Evolutionary conservation across 1,140 invertebrate species (phyloP).

Genomic region (Patella vulgata): DNA sequence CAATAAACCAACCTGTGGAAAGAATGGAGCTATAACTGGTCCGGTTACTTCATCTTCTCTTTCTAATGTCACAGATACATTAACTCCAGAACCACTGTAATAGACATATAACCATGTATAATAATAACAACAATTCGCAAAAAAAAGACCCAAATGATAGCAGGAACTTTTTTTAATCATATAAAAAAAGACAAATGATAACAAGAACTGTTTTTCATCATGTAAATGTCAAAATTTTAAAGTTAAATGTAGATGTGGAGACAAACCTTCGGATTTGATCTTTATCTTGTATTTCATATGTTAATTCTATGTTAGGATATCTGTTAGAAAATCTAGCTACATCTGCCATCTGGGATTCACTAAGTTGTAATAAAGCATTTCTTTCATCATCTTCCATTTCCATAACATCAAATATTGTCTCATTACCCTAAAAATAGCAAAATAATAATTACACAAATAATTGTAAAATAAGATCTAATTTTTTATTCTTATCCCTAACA

Average conservation of each 20-base stretch:
- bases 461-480: no score
- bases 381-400: conserved; percentile 96
- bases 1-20: conserved; percentile 80
- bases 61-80: conserved; percentile 91
- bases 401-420: conserved; percentile 99
- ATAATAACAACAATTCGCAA: no score
- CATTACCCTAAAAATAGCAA: conserved; percentile 75
- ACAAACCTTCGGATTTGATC: conserved; percentile 74
- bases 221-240: no score
- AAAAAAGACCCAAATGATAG: no score
- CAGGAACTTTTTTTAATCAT: no score
- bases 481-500: no score
- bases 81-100: conserved; percentile 81
- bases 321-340: conserved; percentile 98
- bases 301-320: conserved; percentile 98
- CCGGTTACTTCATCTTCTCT: conserved; percentile 96
- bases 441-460: no score
- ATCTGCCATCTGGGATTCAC: conserved; percentile 91
- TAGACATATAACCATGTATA: conserved; percentile 8
- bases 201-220: no score
- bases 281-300: conserved; percentile 88
- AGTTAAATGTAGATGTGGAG: no score
- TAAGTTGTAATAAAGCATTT: conserved; percentile 84
- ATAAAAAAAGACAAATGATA: no score
- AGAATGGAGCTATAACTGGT: conserved; percentile 97